Evolutionary conservation across 1,140 invertebrate genomes (phyloP).

Genomic region (Yoshiicerus persimilis): DNA sequence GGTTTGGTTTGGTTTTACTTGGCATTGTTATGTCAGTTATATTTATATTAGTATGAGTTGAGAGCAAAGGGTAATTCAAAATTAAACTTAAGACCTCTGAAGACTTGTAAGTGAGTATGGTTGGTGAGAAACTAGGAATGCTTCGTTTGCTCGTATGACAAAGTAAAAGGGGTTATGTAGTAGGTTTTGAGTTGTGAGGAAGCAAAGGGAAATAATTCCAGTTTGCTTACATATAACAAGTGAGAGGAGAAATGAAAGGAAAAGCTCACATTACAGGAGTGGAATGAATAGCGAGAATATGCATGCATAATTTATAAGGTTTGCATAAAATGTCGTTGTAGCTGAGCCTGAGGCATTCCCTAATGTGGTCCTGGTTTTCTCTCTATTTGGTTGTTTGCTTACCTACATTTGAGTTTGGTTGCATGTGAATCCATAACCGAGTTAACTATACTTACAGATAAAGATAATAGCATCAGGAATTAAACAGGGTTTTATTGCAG

Average conservation of each 20-base stretch:
- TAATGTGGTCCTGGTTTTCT: not conserved
- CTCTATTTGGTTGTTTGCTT: not conserved
- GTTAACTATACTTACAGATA: not conserved
- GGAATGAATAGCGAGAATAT: not conserved
- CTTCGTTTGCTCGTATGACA: not conserved
- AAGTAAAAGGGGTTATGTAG: not conserved
- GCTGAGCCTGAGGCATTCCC: not conserved
- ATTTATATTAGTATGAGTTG: too few species aligned
- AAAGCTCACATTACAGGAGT: not conserved
- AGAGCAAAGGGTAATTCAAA: not conserved
- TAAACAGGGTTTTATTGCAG: not conserved
- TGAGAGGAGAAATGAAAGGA: not conserved
- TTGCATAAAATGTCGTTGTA: not conserved
- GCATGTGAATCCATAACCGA: not conserved
- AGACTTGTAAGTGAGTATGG: not conserved
- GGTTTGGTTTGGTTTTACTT: not conserved
- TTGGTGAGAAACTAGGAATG: not conserved
- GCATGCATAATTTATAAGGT: constrained; percentile 9
- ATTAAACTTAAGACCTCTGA: constrained; percentile 8
- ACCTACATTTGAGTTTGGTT: not conserved
- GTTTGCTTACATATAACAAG: not conserved
- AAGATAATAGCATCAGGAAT: not conserved
- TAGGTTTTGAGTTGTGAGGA: too few species aligned
- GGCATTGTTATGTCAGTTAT: not conserved
- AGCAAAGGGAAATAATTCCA: not conserved